A percentile compares a stretch with the other conserved stretches of the same genome.
Evolutionary conservation across 2,797 vertebrate genomes (phyloP).

Genomic region (Cossypha caffra): DNA sequence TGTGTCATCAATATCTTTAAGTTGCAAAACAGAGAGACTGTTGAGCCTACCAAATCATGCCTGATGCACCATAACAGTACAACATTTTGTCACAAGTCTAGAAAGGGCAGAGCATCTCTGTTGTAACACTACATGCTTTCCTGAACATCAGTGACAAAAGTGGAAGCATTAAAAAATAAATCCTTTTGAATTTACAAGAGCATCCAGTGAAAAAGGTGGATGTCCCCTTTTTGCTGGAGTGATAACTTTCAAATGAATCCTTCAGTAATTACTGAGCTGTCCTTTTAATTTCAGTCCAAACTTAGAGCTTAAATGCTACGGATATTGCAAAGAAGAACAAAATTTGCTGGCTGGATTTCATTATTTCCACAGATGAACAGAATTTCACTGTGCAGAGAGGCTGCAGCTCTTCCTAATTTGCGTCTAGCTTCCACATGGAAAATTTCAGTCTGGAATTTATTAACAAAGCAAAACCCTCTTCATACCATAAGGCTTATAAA

Average conservation of each 20-base stretch:
- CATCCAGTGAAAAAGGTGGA: neutral
- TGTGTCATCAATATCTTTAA: neutral
- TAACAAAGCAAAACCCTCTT: neutral
- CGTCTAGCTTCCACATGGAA: neutral
- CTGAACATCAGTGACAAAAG: neutral
- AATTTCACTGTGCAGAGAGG: neutral
- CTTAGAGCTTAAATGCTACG: neutral
- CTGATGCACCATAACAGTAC: neutral
- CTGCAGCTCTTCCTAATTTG: neutral
- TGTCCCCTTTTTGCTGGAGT: neutral
- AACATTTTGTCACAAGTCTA: neutral
- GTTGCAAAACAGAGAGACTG: neutral
- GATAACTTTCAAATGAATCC: neutral
- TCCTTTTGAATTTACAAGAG: neutral
- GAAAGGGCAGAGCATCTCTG: neutral
- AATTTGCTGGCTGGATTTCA: neutral
- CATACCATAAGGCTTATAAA: neutral
- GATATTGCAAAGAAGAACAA: neutral
- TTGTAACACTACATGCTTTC: neutral
- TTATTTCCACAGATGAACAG: neutral
- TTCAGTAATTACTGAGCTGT: neutral
- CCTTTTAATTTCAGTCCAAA: neutral
- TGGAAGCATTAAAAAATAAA: neutral
- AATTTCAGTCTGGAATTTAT: neutral
- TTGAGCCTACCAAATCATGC: neutral